Evolutionary conservation across 2,888 invertebrate genomes (phyloP), one percentile per base, ranked within the genome.

Genomic region (Phalera bucephala): DNA sequence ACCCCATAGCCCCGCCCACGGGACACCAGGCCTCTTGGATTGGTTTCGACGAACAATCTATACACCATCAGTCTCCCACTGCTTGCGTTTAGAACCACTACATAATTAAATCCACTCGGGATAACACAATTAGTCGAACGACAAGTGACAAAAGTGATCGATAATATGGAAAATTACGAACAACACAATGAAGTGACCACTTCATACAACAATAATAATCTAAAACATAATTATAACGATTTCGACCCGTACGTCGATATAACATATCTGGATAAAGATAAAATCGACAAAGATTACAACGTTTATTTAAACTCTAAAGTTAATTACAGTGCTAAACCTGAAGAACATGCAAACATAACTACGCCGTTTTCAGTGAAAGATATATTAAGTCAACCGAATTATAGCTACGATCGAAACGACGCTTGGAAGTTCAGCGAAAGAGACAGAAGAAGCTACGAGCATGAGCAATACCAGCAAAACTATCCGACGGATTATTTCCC

Each of bases 311-410:
- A 77, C 0, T 68, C 64, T 21, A 72, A 70, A 20, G 26, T 34
- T n/a, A 72, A 62, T 30, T 79, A 67, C 39, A 57, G 79, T 31
- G 45, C 70, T 13, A 84, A 83, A 58, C 30, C 70, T 0, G 84
- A 84, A 19, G 83, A 82, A 1, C 31, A 42, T 0, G 40, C 52
- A 41, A 22, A 45, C 42, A 51, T 76, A 12, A 69, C 55, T 12
- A 88, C 88, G 3, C 87, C 88, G n/a, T 89, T 89, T 46, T 80
- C 70, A 0, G 88, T 89, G 0, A 89, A 86, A 48, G 87, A 89
- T 36, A 89, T 89, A 9, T 46, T 89, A 7, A 88, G 77, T 41
- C 85, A 82, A 40, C 56, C 76, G 2, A 67, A 72, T 26, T 72
- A 71, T 20, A 75, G 59, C 37, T 86, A 78, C 52, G 87, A 87